Conservation (phyloP, 2,113 vertebrate species). For the Spizaetus ornatus region DNA sequence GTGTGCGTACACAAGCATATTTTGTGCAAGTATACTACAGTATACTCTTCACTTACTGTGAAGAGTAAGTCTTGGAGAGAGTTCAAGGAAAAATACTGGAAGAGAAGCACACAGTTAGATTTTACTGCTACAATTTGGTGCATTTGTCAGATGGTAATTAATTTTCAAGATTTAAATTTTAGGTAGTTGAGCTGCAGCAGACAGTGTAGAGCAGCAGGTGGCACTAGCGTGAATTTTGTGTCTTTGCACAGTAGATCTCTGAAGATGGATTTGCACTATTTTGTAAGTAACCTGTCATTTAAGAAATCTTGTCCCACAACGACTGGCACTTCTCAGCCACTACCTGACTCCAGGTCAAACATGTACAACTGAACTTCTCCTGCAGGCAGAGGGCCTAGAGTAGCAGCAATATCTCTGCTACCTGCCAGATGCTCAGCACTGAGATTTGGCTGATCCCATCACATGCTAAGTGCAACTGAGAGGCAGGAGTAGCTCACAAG, state of each 20-base stretch:
- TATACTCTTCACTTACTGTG: not conserved
- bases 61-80: not conserved
- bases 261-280: rapidly evolving
- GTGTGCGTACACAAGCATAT: not conserved
- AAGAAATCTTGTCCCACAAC: not conserved
- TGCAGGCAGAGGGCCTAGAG: not conserved
- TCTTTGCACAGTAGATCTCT: not conserved
- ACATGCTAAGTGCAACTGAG: not conserved
- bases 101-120: not conserved
- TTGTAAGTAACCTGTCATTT: not conserved
- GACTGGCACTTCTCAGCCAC: not conserved
- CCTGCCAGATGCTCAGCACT: not conserved
- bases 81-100: not conserved
- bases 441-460: not conserved
- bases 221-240: not conserved
- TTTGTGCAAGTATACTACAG: not conserved
- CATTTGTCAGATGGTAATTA: not conserved
- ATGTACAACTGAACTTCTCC: not conserved
- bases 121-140: not conserved
- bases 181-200: not conserved
- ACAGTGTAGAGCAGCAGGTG: not conserved
- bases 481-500: not conserved
- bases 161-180: not conserved
- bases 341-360: not conserved
- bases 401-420: not conserved